Evolutionary conservation across 2,113 vertebrate genomes (phyloP), one percentile per base, ranked within the genome.

Genomic region (Lepidothrix coronata): DNA sequence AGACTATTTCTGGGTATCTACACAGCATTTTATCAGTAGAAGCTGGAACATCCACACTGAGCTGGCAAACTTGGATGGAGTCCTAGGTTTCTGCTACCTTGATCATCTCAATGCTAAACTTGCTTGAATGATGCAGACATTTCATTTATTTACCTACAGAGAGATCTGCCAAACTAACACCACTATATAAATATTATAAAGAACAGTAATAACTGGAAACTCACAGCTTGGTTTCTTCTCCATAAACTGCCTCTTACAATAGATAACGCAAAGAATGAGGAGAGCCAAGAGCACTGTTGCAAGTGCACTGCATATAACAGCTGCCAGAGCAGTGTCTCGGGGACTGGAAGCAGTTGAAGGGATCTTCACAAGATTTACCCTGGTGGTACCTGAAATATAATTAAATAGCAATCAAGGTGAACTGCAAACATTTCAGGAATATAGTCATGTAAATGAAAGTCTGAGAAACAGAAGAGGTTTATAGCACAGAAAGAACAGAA

Each of bases 201-300:
- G 39, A 62, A 94, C 18, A 65, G 20, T 11, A 30, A 37, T 24
- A 21, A 48, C 0, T 48, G 33, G 27, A 82, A 75, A 97, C 99
- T 99, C 93, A 99, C 99, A 99, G 66, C 98, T 98, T 96, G 99
- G 98, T 61, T 99, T 99, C 95, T 99, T 99, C 97, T 99, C 99
- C 98, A 99, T 98, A 76, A 99, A 98, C 95, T 99, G 99, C 54
- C 99, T 98, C 97, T 99, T 99, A 93, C 99, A 99, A 85, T 99
- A 99, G 97, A 99, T 99, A 93, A 98, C 97, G 13, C 99, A 99
- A n/a, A 99, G 98, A 87, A 99, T 98, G 52, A 99, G 98, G 61
- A 99, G 98, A 58, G 99, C 99, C 73, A 99, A 98, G 77, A 99
- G 98, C 51, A 99, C 99, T 0, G 99, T 99, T 17, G 99, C 98